Evolutionary conservation across 1,140 invertebrate species (phyloP), one percentile per base, ranked within the genome.

Genomic region (Trichonephila clavipes): DNA sequence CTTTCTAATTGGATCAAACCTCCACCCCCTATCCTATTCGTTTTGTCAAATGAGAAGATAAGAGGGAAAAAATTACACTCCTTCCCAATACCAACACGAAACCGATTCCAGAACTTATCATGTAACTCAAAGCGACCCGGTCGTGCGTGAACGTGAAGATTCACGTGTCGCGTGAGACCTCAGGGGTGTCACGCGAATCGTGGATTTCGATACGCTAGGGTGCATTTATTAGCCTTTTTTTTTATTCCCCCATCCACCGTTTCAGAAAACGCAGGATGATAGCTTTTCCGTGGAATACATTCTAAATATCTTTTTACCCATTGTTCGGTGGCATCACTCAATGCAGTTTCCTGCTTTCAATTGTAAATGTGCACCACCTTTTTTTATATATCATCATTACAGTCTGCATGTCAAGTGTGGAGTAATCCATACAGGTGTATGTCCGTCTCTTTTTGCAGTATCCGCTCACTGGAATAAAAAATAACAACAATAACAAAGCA

Each of bases 141-240:
- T 81, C n/a, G 77, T 81, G 77, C 77, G 77, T 81, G 34, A 81
- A 81, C 77, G 77, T 40, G 77, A 81, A 28, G n/a, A 51, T 51
- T 51, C 51, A 7, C 51, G 58, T 24, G 19, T 86, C 7, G 83
- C 7, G 83, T 59, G 58, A 86, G 19, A 18, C 83, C 18, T 18
- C 83, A 12, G 28, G 6, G 12, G n/a, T 58, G 83, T 86, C 83
- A 86, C 83, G 83, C 83, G 58, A 86, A 16, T 7, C 10, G 7
- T 19, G 14, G 7, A 61, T 58, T 86, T 58, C 58, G 44, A n/a
- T 86, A 58, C 58, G 83, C 83, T 21, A 59, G 44, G 44, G 44
- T 24, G 83, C 44, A 21, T 86, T 86, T 86, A 86, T 86, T 86
- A 61, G 83, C 83, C 19, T 86, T 44, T 28, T 82, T 44, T 82